Evolutionary conservation across 1,140 invertebrate species (phyloP).

Genomic region (Papilio helenus): DNA sequence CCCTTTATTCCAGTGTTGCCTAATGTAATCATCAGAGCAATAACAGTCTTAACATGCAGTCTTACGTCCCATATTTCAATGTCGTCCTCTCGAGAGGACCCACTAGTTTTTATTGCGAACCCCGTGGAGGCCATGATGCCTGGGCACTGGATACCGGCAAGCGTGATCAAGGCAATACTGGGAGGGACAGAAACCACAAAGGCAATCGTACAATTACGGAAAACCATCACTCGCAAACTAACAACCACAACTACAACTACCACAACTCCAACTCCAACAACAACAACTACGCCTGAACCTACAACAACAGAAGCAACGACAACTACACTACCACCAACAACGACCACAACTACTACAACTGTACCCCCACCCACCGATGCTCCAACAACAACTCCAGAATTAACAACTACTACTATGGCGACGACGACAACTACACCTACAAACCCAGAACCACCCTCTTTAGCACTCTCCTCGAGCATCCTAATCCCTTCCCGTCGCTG

Average conservation of each 20-base stretch:
- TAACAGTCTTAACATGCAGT: constrained; percentile 24
- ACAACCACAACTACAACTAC: constrained; percentile 38
- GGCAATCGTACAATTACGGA: constrained; percentile 26
- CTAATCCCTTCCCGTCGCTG: no score
- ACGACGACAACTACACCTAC: constrained; percentile 41
- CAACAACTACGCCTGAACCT: constrained; percentile 4
- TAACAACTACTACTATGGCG: constrained; percentile 39
- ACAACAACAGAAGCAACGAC: constrained; percentile 39
- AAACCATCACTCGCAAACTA: constrained; percentile 28
- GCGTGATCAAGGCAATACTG: constrained; percentile 56
- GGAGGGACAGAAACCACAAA: constrained; percentile 39
- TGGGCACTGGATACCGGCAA: constrained; percentile 61
- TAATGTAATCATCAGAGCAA: constrained; percentile 37
- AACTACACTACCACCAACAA: constrained; percentile 41
- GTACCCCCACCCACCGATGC: constrained; percentile 42
- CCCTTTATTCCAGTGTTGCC: constrained; percentile 44
- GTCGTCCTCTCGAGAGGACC: constrained; percentile 48
- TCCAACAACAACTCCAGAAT: constrained; percentile 39
- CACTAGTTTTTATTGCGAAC: constrained; percentile 60
- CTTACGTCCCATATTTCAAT: constrained; percentile 16
- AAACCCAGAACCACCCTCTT: constrained; percentile 39
- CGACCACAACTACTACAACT: constrained; percentile 42
- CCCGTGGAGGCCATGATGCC: constrained; percentile 62
- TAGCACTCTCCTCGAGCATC: no score
- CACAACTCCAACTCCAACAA: constrained; percentile 2